These are phyloP conservation scores for Aphis gossypii DNA, from an alignment of 1,140 invertebrate genomes.

Conservation along the genomic window DNA sequence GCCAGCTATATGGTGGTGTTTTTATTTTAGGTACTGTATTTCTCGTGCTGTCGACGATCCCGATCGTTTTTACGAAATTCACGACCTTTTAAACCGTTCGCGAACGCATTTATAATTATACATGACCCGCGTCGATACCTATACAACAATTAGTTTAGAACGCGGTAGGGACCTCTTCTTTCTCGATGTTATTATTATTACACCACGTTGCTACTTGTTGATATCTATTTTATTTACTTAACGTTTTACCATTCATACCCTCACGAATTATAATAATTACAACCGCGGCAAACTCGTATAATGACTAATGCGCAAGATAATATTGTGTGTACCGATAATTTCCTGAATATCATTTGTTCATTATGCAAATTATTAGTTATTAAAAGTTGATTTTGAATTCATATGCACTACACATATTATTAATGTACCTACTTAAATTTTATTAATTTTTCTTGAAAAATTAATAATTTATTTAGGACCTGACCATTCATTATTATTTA, in stretches of 20 bases:
- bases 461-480: neutral
- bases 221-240: neutral
- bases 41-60: neutral
- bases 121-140: neutral
- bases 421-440: neutral
- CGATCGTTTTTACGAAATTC: neutral
- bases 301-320: neutral
- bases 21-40: neutral
- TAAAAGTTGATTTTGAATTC: neutral
- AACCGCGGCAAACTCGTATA: neutral
- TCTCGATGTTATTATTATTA: neutral
- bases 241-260: neutral
- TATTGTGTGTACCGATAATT: neutral
- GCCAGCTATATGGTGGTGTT: neutral
- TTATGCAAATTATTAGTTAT: neutral
- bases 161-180: neutral
- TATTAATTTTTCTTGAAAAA: neutral
- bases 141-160: neutral
- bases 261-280: neutral
- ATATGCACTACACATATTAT: neutral
- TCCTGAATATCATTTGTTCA: neutral
- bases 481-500: neutral
- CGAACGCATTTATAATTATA: slow-evolving; percentile 13
- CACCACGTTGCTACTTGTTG: neutral
- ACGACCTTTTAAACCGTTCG: neutral